Percentiles rank a stretch among this genome's conserved stretches.
Evolutionary conservation across 2,113 vertebrate genomes (phyloP).

Genomic region (Neotragus pygmaeus): DNA sequence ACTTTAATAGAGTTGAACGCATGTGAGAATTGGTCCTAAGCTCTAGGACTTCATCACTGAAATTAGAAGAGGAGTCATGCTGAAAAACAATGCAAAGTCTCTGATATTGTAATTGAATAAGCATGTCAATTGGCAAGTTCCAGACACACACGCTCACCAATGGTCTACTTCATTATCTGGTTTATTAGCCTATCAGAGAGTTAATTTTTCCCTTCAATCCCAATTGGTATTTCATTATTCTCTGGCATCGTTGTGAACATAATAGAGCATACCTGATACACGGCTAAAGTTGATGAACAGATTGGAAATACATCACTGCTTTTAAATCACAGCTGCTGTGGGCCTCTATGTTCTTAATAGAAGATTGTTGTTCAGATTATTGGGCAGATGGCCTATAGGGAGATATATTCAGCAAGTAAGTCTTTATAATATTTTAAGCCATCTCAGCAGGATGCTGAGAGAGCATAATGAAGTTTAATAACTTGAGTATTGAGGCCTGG

Average conservation of each 20-base stretch:
- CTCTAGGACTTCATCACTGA: background rate
- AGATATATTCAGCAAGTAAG: constrained; percentile 28
- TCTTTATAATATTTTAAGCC: background rate
- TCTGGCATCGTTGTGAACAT: constrained; percentile 27
- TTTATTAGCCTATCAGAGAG: constrained; percentile 62
- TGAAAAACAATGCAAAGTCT: background rate
- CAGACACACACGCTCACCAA: background rate
- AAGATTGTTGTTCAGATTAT: constrained; percentile 17
- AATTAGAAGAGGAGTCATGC: background rate
- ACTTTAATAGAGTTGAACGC: background rate
- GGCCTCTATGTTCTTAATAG: background rate
- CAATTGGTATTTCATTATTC: constrained; percentile 55
- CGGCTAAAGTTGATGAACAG: constrained; percentile 52
- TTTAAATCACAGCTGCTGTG: constrained; percentile 57
- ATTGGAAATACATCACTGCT: constrained; percentile 49
- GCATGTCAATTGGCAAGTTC: background rate
- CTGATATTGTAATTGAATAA: background rate
- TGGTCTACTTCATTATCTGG: background rate
- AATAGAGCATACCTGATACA: constrained; percentile 11
- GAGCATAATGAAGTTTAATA: background rate
- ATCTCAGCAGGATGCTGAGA: background rate
- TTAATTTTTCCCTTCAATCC: constrained; percentile 11
- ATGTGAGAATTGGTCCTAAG: background rate
- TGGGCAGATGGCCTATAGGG: background rate
- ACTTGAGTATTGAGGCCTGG: background rate